Base-by-base conservation (phyloP, 2,797 vertebrate genomes). In the Podarcis siculus region DNA sequence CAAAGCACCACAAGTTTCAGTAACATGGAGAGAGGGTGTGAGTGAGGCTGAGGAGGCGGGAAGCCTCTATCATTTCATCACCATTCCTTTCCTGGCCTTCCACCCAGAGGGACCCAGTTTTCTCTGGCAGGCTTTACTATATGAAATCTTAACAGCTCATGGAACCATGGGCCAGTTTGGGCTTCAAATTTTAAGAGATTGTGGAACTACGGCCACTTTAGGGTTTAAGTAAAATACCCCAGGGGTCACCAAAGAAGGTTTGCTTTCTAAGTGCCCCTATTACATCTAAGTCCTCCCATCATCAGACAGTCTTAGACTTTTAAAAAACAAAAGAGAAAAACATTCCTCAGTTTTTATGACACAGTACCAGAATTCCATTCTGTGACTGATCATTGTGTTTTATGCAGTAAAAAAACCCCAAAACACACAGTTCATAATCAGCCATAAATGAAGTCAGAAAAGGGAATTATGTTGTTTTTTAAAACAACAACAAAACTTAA, bases 381-480 rank as follows among this genome's bases (percentile, higher is more conserved):
- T 87, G n/a, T 80, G 27, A 21, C 12, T 82, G 77, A 66, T 58
- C n/a, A 39, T 9, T 89, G 32, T 32, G 37, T 82, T 21, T 55
- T 87, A 71, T 86, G 90, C 92, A 85, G 8, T 39, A 35, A 87
- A 92, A 39, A 93, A 90, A 27, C 82, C 89, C 89, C 79, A 85
- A 75, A 86, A 89, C 1, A n/a, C 3, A 87, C 86, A 42, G 79
- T 67, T 94, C 92, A 95, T 93, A 94, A 94, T 87, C 86, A 64
- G 75, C 5, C 37, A 67, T 66, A 1, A 32, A 84, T 84, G 13
- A 69, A 87, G 86, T n/a, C 39, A 91, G 91, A 86, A 90, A 67
- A 90, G 25, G 55, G 90, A 87, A 95, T 91, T 94, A 92, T 88
- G 79, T 89, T 0, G 10, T 21, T 1, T 79, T 49, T 21, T 13